Base-by-base conservation (phyloP, 1,140 invertebrate genomes). In the Tetramorium alpestre region DNA sequence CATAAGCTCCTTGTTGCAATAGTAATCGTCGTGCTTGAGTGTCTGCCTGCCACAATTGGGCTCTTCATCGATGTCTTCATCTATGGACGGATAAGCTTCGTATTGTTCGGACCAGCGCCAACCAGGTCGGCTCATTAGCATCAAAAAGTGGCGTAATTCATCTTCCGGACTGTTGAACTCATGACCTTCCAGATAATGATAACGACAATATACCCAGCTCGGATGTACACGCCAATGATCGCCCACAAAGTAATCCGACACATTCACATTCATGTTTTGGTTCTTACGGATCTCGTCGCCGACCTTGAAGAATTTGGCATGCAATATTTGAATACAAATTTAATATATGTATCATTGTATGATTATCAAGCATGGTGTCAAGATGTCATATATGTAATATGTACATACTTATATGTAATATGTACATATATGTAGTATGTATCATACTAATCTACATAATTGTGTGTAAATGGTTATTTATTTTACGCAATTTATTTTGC, bases 121-220 rank as follows among this genome's bases (percentile, higher is more conserved):
- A 84, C 96, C 92, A 2, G 93, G 91, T 56, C 95, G 91, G 47
- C 96, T 95, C 91, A 98, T 96, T 90, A 96, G 96, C 8, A 94
- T 93, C 58, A 99, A 93, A 93, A 99, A 99, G 89, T 98, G 97
- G 13, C 96, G 94, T 10, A 98, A 90, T 92, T 98, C 97, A 0
- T 96, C 96, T 94, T 98, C 98, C 3, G 97, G 96, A 18, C 95
- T 97, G 11, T 96, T 93, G 88, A 97, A 98, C 85, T 97, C 96
- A 87, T 97, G 97, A 0, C 96, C 96, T 93, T 97, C 97, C 67
- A 97, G 94, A 92, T 98, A 98, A 92, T 98, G 98, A 94, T 98
- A 98, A 89, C 98, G 97, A 94, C 98, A 98, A 92, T 98, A 99
- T 0, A 97, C 96, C 98, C 98, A 99, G 90, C 98, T 97, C 0